Evolutionary conservation across 2,888 invertebrate species (phyloP), one percentile per base, ranked within the genome.

Genomic region (Eupithecia subfuscata): DNA sequence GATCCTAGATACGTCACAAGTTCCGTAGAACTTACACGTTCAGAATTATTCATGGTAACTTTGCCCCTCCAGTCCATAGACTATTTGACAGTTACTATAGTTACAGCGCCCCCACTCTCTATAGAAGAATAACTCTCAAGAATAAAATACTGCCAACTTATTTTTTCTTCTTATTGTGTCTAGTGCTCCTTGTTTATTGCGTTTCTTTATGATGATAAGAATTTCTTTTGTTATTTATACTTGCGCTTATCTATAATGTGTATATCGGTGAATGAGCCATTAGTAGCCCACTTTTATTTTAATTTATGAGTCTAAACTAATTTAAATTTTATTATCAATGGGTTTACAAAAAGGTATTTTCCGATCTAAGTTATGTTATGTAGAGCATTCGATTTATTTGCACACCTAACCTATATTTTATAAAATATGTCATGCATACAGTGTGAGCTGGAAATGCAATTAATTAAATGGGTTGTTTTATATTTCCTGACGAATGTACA

Each of bases 81-180:
- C 22, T 25, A 60, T 22, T 60, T n/a, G 34, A 43, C 56, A 75
- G 75, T 71, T 40, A 18, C 68, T 75, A 68, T 63, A 63, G 18
- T 45, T 18, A 85, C 87, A 84, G 82, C 84, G 80, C 83, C 83
- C 80, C 82, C 88, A 92, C 92, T 90, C 90, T 90, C 90, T 22
- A 90, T 1, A 91, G 89, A 88, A 85, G 90, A 88, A 91, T 94
- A 92, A 94, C 89, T 94, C 92, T 91, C 90, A 86, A 85, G 90
- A 90, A 91, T 93, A 92, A 93, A 86, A 91, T 91, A 92, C 88
- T 25, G 14, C 2, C 22, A 25, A 25, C 25, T 90, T 91, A 91
- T 90, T 89, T 88, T 88, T 88, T 88, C 86, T 87, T 86, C 87
- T 91, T 90, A 89, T 90, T 88, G 88, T 85, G 77, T 82, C 85